Evolutionary conservation across 1,140 invertebrate genomes (phyloP), one percentile per base, ranked within the genome.

Genomic region (Drosophila ironensis): DNA sequence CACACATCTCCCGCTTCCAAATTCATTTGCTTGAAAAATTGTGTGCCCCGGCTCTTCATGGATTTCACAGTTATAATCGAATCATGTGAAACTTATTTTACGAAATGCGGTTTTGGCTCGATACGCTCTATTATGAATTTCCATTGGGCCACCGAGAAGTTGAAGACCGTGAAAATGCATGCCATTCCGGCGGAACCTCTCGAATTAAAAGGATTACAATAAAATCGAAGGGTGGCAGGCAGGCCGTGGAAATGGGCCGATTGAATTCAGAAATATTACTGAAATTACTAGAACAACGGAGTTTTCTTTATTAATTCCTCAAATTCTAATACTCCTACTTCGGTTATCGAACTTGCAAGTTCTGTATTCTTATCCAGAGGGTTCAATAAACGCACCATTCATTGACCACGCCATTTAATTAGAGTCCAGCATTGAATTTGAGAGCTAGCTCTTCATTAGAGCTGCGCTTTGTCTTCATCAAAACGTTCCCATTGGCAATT

Each of bases 21-120:
- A 56, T 41, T 50, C 48, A 44, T 61, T 46, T 61, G 33, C 19
- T 46, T 22, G 5, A 5, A 0, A 12, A 16, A 57, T 40, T 42
- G 30, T 53, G 45, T 35, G 40, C 28, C 9, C n/a, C 2, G 24
- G 40, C 48, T 45, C 35, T 60, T 54, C 40, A 80, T 71, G 70
- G 61, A 64, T 53, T 66, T 76, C 60, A 66, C 57, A 41, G 41
- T 22, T 42, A 40, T 77, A 76, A 72, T 75, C 77, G 47, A 72
- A 64, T 72, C 53, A 80, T 66, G 64, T 74, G 75, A 80, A 53
- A 70, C 64, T 66, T 59, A 50, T 53, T 54, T 57, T 64, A 38
- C 25, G 50, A 41, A 41, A 35, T 64, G 64, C 57, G 70, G 74
- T 73, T 72, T 72, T 48, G 9, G 47, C 71, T 59, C 70, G 71